Evolutionary conservation across 2,797 vertebrate species (phyloP).

Genomic region (Clamator glandarius): DNA sequence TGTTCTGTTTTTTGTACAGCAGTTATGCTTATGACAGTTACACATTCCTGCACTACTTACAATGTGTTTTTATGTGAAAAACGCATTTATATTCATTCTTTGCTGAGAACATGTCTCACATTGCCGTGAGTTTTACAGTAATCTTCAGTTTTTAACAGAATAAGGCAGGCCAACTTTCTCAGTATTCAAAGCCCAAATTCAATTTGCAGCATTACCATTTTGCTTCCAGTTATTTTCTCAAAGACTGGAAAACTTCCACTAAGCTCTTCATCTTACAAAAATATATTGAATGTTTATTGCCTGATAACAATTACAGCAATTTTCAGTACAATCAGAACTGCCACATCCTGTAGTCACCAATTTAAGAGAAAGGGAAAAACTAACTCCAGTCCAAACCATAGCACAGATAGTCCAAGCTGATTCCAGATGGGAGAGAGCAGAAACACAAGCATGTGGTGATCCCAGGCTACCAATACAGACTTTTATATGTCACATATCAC

Average conservation of each 20-base stretch:
- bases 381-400: conserved; percentile 45
- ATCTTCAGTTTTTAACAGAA: conserved; percentile 50
- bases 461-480: conserved; percentile 20
- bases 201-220: conserved; percentile 44
- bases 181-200: conserved; percentile 36
- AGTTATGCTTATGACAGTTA: conserved; percentile 55
- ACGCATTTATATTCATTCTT: conserved; percentile 53
- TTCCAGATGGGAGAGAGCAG: conserved; percentile 36
- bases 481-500: conserved; percentile 52
- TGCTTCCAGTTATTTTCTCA: conserved; percentile 52
- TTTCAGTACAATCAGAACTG: conserved; percentile 56
- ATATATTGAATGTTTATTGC: conserved; percentile 64
- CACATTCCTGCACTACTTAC: conserved; percentile 42
- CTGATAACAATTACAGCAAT: conserved; percentile 64
- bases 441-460: conserved; percentile 35
- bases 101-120: conserved; percentile 36
- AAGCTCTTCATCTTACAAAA: conserved; percentile 31
- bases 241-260: conserved; percentile 50
- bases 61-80: conserved; percentile 38
- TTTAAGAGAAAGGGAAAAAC: conserved; percentile 58
- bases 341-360: conserved; percentile 66
- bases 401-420: conserved; percentile 29
- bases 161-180: conserved; percentile 35
- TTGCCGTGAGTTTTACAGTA: conserved; percentile 28
- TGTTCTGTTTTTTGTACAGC: conserved; percentile 72